Percentiles rank a stretch among this genome's conserved stretches.
phyloP scores from a whole-genome alignment of 2,797 vertebrate genomes.

The Rhodeus uyekii region DNA sequence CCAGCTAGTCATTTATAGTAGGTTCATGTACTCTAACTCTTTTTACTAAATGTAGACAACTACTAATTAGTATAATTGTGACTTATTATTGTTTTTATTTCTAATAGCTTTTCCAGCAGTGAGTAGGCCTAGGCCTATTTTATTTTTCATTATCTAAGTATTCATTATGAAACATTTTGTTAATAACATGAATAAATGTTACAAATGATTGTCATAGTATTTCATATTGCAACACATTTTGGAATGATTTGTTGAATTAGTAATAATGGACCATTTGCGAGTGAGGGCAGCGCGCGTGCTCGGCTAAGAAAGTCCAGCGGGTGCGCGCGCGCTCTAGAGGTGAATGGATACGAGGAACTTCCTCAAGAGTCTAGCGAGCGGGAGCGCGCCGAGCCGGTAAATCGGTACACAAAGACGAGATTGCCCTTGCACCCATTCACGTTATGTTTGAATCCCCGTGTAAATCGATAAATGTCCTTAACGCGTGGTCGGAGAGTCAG shows the following conservation, averaged over 20 bases:
- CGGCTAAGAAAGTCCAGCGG: slow-evolving; percentile 36
- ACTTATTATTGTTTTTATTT: not conserved
- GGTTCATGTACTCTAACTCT: not conserved
- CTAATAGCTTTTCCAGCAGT: not conserved
- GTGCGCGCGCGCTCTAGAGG: slow-evolving; percentile 40
- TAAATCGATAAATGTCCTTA: slow-evolving; percentile 28
- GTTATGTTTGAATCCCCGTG: slow-evolving; percentile 57
- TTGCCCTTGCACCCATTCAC: not conserved
- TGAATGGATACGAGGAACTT: slow-evolving; percentile 52
- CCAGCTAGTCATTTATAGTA: not conserved
- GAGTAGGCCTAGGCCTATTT: too few species aligned
- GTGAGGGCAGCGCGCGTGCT: slow-evolving; percentile 38
- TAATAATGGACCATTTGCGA: not conserved
- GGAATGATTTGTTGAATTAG: not conserved
- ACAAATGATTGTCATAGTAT: not conserved
- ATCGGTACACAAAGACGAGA: not conserved
- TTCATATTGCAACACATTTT: not conserved
- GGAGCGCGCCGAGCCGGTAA: slow-evolving; percentile 52
- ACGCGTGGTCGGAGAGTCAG: slow-evolving; percentile 53
- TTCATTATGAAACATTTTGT: not conserved
- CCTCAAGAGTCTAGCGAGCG: slow-evolving; percentile 44
- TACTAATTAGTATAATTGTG: not conserved
- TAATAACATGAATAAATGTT: not conserved
- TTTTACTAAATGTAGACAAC: not conserved
- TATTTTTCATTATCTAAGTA: not conserved